These are phyloP conservation scores for Gadus macrocephalus DNA, from an alignment of 2,113 vertebrate species.

Conservation along the genomic window DNA sequence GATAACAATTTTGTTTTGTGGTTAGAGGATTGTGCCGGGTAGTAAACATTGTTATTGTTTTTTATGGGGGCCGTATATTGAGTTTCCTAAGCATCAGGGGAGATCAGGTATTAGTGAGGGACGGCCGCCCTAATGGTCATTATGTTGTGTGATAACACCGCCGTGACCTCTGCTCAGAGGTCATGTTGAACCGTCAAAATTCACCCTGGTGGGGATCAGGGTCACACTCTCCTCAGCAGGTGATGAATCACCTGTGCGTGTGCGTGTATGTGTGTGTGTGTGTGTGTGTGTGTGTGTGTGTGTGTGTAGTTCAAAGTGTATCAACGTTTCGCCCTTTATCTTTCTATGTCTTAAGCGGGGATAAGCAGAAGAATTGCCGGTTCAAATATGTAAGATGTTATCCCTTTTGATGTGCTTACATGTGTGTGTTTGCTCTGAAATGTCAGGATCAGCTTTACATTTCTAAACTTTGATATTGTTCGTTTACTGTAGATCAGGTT, in stretches of 20 bases:
- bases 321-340: no score
- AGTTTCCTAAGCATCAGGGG: conserved; percentile 1
- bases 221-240: conserved; percentile 28
- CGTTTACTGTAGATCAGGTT: background rate
- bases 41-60: conserved; percentile 31
- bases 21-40: conserved; percentile 23
- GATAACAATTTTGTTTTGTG: conserved; percentile 36
- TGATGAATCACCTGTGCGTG: conserved; percentile 49
- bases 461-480: background rate
- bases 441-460: no score
- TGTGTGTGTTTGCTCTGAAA: no score
- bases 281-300: background rate
- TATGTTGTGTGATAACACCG: conserved; percentile 62
- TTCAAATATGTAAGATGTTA: no score
- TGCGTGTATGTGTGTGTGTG: background rate
- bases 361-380: no score
- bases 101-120: conserved; percentile 33
- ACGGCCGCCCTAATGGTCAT: conserved; percentile 52
- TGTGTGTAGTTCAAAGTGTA: no score
- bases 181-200: conserved; percentile 38
- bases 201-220: conserved; percentile 31
- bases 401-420: no score
- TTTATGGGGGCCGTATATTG: conserved; percentile 37
- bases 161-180: conserved; percentile 34
- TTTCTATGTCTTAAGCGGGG: no score